phyloP scores from a whole-genome alignment of 2,113 vertebrate species.

The Monarcha castaneiventris region DNA sequence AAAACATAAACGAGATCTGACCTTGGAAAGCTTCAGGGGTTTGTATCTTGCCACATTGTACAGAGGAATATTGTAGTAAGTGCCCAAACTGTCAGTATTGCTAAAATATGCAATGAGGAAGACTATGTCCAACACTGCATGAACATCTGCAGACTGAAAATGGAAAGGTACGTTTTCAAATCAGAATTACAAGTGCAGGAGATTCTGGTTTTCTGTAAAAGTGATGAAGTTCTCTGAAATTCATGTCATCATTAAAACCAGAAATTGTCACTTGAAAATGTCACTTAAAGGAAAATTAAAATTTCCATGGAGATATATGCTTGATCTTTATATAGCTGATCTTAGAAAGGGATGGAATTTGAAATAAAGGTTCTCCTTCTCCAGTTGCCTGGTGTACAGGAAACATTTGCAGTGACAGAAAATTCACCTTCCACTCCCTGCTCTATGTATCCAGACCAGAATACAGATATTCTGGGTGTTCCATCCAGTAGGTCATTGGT shows the following conservation, averaged over 20 bases:
- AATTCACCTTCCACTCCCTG: background rate
- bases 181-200: background rate
- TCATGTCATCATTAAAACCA: background rate
- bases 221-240: background rate
- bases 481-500: background rate
- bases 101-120: background rate
- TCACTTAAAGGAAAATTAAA: background rate
- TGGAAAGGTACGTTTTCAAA: background rate
- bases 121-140: background rate
- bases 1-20: background rate
- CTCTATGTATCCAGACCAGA: background rate
- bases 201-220: background rate
- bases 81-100: background rate
- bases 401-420: background rate
- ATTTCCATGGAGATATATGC: background rate
- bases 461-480: background rate
- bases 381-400: background rate
- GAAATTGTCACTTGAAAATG: background rate
- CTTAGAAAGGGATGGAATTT: background rate
- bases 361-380: background rate
- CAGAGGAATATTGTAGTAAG: background rate
- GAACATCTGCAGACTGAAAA: background rate
- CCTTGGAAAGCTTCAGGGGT: background rate
- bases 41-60: background rate
- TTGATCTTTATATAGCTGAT: background rate